Conservation (phyloP, 30 jellyfish, hydroid and myxozoan genomes). For the Turritopsis rubra region DNA sequence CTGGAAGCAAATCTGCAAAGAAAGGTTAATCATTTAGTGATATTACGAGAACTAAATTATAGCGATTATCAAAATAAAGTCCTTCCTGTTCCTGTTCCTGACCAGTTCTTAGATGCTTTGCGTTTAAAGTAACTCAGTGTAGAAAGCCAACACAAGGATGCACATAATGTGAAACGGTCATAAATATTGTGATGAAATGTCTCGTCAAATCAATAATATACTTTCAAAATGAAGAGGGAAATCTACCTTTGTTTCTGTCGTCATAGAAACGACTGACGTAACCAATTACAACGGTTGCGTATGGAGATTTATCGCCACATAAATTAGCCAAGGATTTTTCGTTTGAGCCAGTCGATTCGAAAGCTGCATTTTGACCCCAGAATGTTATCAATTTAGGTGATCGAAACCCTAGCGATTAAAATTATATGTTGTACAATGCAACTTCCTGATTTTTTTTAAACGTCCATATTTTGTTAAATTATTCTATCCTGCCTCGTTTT, state of each 20-base stretch:
- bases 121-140: too few relatives aligned
- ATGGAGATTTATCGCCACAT: slow-evolving; percentile 68
- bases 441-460: too few relatives aligned
- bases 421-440: neutral
- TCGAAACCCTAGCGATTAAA: neutral
- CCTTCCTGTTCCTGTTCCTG: too few relatives aligned
- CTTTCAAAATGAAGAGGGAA: neutral
- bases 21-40: neutral
- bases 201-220: neutral
- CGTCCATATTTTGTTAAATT: too few relatives aligned
- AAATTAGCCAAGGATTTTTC: slow-evolving; percentile 16
- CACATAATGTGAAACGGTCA: too few relatives aligned
- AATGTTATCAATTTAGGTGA: slow-evolving; percentile 51
- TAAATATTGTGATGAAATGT: too few relatives aligned
- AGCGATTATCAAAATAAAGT: too few relatives aligned
- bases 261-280: slow-evolving; percentile 66
- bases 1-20: slow-evolving; percentile 64
- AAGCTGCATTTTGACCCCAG: slow-evolving; percentile 90
- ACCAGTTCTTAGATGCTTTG: too few relatives aligned
- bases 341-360: slow-evolving; percentile 45
- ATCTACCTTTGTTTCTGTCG: slow-evolving; percentile 49
- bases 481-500: too few relatives aligned
- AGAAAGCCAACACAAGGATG: too few relatives aligned
- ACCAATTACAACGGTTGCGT: slow-evolving; percentile 50
- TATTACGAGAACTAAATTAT: too few relatives aligned